These are phyloP conservation scores for Bugulina stolonifera DNA, from an alignment of 2,888 invertebrate genomes.

Conservation along the genomic window DNA sequence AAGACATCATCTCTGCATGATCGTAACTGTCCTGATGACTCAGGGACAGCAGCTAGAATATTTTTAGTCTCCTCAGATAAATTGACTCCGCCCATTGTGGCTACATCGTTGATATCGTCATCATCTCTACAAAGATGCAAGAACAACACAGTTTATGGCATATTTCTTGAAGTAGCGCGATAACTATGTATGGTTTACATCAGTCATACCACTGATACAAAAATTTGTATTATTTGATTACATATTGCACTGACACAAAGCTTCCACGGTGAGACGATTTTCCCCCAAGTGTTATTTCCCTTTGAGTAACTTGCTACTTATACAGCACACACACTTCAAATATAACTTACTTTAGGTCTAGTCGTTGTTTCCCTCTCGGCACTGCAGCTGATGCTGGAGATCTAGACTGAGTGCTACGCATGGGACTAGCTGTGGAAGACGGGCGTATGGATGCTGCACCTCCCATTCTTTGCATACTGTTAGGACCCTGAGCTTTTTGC, in stretches of 20 bases:
- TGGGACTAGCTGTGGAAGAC: background rate
- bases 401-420: background rate
- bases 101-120: constrained; percentile 96
- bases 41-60: constrained; percentile 66
- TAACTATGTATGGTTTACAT: too few relatives aligned
- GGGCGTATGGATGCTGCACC: constrained; percentile 5
- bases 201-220: too few relatives aligned
- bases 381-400: background rate
- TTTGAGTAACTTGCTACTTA: too few relatives aligned
- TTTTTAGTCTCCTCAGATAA: constrained; percentile 90
- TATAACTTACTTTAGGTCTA: constrained; percentile 15
- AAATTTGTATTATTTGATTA: background rate
- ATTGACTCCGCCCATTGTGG: constrained; percentile 98
- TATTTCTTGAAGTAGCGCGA: too few relatives aligned
- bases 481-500: background rate
- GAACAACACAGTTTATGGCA: too few relatives aligned
- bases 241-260: background rate
- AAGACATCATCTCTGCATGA: constrained; percentile 89
- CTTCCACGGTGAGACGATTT: background rate
- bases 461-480: background rate
- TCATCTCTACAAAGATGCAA: constrained; percentile 61
- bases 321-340: too few relatives aligned
- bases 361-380: constrained; percentile 16
- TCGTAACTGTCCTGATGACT: constrained; percentile 77
- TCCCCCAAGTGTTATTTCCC: too few relatives aligned